A percentile compares a stretch with the other conserved stretches of the same genome.
Conservation (phyloP, 2,113 vertebrate species). For the Ochotona princeps region DNA sequence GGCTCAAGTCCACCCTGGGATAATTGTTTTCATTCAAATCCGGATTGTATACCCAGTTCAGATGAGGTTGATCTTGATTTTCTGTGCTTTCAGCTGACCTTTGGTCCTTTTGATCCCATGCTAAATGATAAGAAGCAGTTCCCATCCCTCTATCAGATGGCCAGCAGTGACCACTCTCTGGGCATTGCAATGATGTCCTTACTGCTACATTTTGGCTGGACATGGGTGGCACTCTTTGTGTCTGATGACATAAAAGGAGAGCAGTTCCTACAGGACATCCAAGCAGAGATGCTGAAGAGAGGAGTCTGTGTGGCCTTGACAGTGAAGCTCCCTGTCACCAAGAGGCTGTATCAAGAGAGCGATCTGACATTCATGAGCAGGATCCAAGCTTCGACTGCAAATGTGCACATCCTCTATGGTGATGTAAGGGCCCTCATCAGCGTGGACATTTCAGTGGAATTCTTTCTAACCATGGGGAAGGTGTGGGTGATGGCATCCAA, state of each 20-base stretch:
- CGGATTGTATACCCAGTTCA: too few relatives aligned
- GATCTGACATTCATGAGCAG: not conserved
- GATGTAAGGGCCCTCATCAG: not conserved
- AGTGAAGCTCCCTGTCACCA: not conserved
- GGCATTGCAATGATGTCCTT: not conserved
- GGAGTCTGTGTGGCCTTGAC: not conserved
- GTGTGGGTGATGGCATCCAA: conserved; percentile 30
- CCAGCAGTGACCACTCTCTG: conserved; percentile 9
- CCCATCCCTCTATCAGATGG: conserved; percentile 52
- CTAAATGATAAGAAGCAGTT: conserved; percentile 40
- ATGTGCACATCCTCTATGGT: not conserved
- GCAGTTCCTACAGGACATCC: not conserved
- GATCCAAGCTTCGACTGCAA: not conserved
- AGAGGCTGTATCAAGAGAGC: fast-evolving
- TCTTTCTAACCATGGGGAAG: not conserved
- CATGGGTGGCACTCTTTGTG: conserved; percentile 7
- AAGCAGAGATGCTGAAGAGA: not conserved
- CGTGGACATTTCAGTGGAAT: not conserved
- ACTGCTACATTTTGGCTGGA: conserved; percentile 59
- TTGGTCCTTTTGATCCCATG: not conserved
- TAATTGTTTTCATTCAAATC: too few relatives aligned
- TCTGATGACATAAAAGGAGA: conserved; percentile 55
- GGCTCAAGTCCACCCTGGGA: not conserved
- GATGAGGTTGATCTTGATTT: not conserved
- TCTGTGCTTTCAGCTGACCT: not conserved